Percentiles rank a stretch among this genome's conserved stretches.
Conservation (phyloP, 1,140 invertebrate genomes). For the Cheumatopsyche charites region DNA sequence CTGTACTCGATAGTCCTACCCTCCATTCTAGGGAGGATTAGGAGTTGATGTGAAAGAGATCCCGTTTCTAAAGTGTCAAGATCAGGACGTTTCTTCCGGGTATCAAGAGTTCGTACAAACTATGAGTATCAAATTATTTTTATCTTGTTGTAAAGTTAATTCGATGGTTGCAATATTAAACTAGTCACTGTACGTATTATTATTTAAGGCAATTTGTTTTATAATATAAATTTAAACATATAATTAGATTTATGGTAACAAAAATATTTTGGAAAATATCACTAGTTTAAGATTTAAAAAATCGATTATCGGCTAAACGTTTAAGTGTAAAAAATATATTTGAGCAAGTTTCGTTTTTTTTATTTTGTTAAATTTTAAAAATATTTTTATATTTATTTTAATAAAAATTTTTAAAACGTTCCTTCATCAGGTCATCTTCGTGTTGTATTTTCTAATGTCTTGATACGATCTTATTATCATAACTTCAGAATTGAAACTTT, state of each 20-base stretch:
- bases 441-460: slow-evolving; percentile 14
- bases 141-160: slow-evolving; percentile 17
- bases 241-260: slow-evolving; percentile 38
- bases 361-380: slow-evolving; percentile 16
- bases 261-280: slow-evolving; percentile 44
- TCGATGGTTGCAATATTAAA: slow-evolving; percentile 18
- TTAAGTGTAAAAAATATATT: slow-evolving; percentile 40
- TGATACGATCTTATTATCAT: slow-evolving; percentile 9
- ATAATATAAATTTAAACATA: slow-evolving; percentile 27
- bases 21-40: slow-evolving; percentile 60
- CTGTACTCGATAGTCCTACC: slow-evolving; percentile 65
- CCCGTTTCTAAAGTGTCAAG: neutral
- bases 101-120: neutral
- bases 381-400: slow-evolving; percentile 26
- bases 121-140: slow-evolving; percentile 30
- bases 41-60: neutral
- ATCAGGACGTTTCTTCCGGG: neutral
- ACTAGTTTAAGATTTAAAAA: slow-evolving; percentile 33
- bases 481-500: slow-evolving; percentile 18
- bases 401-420: slow-evolving; percentile 14
- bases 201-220: slow-evolving; percentile 40
- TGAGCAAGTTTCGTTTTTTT: slow-evolving; percentile 35
- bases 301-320: slow-evolving; percentile 21
- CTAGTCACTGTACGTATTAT: slow-evolving; percentile 38
- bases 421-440: slow-evolving; percentile 37